A percentile compares a stretch with the other conserved stretches of the same genome.
Conservation (phyloP, 2,113 vertebrate species). For the Myxocyprinus asiaticus region DNA sequence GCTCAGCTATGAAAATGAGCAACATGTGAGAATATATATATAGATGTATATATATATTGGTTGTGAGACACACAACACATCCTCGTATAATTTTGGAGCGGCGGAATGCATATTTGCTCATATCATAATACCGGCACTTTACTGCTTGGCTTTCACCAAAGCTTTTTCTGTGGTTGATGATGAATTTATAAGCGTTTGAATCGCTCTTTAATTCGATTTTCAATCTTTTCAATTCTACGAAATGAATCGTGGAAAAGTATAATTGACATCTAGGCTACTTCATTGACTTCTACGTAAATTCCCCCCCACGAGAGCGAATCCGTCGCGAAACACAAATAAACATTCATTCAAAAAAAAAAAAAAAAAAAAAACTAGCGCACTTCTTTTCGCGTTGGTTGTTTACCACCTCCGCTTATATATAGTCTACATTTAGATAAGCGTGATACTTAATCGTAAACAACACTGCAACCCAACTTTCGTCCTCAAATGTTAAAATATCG, state of each 20-base stretch:
- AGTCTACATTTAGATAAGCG: constrained; percentile 49
- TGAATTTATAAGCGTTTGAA: constrained; percentile 27
- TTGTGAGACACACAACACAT: constrained; percentile 33
- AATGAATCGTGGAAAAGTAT: constrained; percentile 20
- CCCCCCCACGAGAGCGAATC: not conserved
- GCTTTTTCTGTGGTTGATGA: constrained; percentile 27
- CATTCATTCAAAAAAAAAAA: constrained; percentile 18
- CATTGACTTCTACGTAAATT: not conserved
- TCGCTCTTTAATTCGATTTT: not conserved
- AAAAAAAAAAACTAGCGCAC: constrained; percentile 38
- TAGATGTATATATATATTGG: not conserved
- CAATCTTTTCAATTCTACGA: not conserved
- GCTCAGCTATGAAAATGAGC: constrained; percentile 31
- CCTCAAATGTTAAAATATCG: constrained; percentile 30
- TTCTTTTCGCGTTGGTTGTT: constrained; percentile 54
- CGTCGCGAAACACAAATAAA: constrained; percentile 10
- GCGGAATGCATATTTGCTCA: constrained; percentile 16
- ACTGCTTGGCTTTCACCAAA: constrained; percentile 10
- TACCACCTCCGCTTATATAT: constrained; percentile 46
- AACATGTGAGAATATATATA: constrained; percentile 51
- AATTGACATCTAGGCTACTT: constrained; percentile 1
- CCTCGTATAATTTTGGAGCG: constrained; percentile 20
- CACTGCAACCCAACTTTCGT: constrained; percentile 55
- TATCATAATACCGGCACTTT: constrained; percentile 25
- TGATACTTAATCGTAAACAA: constrained; percentile 48